Percentiles rank a stretch among this genome's conserved stretches.
These are phyloP conservation scores for Drosophila repleta DNA, from an alignment of 1,140 invertebrate genomes.

Conservation along the genomic window DNA sequence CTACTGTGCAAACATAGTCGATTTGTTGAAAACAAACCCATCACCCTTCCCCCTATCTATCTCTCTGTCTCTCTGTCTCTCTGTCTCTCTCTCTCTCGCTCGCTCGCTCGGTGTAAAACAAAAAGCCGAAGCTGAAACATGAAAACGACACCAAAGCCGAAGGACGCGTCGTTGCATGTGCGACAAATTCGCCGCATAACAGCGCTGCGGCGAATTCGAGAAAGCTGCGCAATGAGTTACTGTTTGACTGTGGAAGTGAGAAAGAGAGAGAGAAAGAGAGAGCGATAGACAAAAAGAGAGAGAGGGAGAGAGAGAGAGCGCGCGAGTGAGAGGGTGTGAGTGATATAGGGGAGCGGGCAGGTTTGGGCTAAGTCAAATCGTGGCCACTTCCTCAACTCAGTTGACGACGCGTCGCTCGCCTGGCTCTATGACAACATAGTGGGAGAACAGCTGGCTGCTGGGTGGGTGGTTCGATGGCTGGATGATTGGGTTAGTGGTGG, in stretches of 20 bases:
- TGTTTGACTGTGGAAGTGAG: neutral
- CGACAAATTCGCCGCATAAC: conserved; percentile 44
- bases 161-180: conserved; percentile 28
- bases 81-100: too few relatives aligned
- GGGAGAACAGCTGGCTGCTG: neutral
- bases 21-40: conserved; percentile 55
- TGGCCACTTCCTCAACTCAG: conserved; percentile 31
- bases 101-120: neutral
- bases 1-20: conserved; percentile 45
- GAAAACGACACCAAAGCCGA: conserved; percentile 23
- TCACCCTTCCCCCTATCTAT: neutral
- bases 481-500: conserved; percentile 16
- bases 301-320: neutral
- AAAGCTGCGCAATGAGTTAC: conserved; percentile 25
- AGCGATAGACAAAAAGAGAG: neutral
- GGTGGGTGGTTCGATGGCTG: neutral
- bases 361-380: conserved; percentile 36
- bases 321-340: neutral
- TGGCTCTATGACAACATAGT: conserved; percentile 30
- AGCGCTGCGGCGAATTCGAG: conserved; percentile 66
- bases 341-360: neutral
- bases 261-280: neutral
- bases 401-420: conserved; percentile 9
- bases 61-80: neutral
- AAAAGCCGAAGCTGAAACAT: conserved; percentile 4